phyloP scores from a whole-genome alignment of 1,140 invertebrate genomes.

The Goniozus legneri region DNA sequence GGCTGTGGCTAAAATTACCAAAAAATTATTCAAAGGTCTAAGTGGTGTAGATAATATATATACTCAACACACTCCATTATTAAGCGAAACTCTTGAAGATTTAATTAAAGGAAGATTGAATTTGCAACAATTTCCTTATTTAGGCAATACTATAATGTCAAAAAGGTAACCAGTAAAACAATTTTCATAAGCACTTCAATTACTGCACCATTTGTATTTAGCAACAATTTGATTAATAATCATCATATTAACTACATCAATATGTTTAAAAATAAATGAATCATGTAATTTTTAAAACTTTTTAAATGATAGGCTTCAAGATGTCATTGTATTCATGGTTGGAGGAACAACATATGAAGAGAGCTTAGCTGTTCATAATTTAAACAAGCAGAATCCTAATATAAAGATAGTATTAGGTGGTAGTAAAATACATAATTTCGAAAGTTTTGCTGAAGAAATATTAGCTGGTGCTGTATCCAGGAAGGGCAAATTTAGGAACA shows the following conservation, averaged over 20 bases:
- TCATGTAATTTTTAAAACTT: not conserved
- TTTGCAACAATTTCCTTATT: conserved; percentile 77
- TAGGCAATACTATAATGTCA: conserved; percentile 58
- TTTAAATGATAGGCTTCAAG: conserved; percentile 66
- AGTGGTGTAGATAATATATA: conserved; percentile 97
- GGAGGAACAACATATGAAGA: conserved; percentile 98
- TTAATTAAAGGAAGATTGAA: conserved; percentile 83
- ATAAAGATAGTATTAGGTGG: conserved; percentile 84
- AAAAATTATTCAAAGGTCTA: conserved; percentile 81
- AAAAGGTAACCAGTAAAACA: too few species aligned
- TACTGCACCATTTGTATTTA: too few species aligned
- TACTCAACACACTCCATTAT: conserved; percentile 87
- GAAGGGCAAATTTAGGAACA: not conserved
- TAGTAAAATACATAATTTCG: conserved; percentile 87
- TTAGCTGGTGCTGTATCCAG: conserved; percentile 43
- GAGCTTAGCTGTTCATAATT: conserved; percentile 80
- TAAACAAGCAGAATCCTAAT: conserved; percentile 70
- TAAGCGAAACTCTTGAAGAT: conserved; percentile 85
- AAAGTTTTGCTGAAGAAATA: conserved; percentile 75
- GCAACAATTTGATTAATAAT: too few species aligned
- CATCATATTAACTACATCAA: not conserved
- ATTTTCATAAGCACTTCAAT: too few species aligned
- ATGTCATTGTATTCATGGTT: conserved; percentile 92
- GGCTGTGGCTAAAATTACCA: conserved; percentile 85
- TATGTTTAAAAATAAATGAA: not conserved